phyloP scores from a whole-genome alignment of 2,797 vertebrate genomes.

The Fistularia commersonii region DNA sequence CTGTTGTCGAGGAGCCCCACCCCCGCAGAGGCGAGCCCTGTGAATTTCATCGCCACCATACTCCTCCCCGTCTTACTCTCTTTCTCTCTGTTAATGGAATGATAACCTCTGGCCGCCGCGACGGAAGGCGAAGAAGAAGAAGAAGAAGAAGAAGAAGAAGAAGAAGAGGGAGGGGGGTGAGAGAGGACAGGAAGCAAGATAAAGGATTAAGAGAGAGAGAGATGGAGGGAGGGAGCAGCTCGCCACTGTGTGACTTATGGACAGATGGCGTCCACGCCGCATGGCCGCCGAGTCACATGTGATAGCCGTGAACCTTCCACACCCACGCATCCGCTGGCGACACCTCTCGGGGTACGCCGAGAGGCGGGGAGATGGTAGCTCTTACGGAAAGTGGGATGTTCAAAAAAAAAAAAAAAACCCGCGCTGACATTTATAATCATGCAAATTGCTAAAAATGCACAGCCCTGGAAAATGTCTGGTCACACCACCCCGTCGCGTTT shows the following conservation, averaged over 20 bases:
- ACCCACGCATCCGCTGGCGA: conserved; percentile 64
- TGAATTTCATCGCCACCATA: conserved; percentile 1
- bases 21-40: conserved; percentile 7
- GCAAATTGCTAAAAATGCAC: background rate
- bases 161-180: background rate
- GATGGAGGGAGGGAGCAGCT: conserved; percentile 34
- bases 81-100: conserved; percentile 26
- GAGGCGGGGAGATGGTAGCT: conserved; percentile 11
- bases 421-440: background rate
- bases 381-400: too few species aligned
- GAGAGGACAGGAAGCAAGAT: conserved; percentile 20
- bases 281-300: conserved; percentile 49
- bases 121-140: conserved; percentile 12
- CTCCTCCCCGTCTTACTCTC: conserved; percentile 3
- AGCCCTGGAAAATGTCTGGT: background rate
- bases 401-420: conserved; percentile 1
- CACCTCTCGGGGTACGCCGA: conserved; percentile 52
- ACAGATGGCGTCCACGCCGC: conserved; percentile 66
- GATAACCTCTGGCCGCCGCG: conserved; percentile 19
- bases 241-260: conserved; percentile 50
- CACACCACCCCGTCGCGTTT: background rate
- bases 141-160: conserved; percentile 8
- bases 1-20: too few species aligned
- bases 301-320: conserved; percentile 68
- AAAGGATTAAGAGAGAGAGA: conserved; percentile 21